phyloP scores from a whole-genome alignment of 2,888 invertebrate species.

The Pollenia amentaria region DNA sequence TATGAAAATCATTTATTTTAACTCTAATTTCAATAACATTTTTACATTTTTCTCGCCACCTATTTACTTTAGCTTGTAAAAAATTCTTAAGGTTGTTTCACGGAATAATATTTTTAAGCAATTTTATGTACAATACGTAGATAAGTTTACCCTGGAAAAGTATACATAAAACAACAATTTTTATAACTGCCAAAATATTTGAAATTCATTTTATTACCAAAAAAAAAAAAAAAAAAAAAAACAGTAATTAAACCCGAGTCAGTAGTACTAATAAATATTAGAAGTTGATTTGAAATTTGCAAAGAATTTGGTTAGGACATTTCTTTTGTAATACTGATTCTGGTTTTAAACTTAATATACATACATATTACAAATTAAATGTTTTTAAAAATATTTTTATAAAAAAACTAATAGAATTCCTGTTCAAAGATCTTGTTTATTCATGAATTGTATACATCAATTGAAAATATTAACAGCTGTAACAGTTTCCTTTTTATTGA shows the following conservation, averaged over 20 bases:
- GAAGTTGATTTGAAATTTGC: no score
- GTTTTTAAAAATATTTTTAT: no score
- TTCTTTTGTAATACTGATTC: no score
- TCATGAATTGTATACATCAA: no score
- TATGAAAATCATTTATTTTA: not conserved
- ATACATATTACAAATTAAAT: no score
- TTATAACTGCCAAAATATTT: constrained; percentile 61
- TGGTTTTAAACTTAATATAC: no score
- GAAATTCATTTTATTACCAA: constrained; percentile 10
- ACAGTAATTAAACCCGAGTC: not conserved
- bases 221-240: not conserved
- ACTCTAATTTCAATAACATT: not conserved
- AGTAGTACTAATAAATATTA: no score
- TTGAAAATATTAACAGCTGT: no score
- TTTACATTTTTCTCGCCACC: constrained; percentile 7
- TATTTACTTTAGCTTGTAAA: not conserved
- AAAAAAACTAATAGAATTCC: no score
- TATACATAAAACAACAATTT: constrained; percentile 33
- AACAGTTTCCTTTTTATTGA: no score
- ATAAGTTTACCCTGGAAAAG: constrained; percentile 13
- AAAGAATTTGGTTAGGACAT: no score
- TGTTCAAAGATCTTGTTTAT: no score
- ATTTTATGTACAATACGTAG: constrained; percentile 19
- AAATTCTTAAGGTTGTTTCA: constrained; percentile 53
- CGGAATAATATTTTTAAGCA: constrained; percentile 19